phyloP scores from a whole-genome alignment of 2,113 vertebrate species.

The Ibidorhyncha struthersii region DNA sequence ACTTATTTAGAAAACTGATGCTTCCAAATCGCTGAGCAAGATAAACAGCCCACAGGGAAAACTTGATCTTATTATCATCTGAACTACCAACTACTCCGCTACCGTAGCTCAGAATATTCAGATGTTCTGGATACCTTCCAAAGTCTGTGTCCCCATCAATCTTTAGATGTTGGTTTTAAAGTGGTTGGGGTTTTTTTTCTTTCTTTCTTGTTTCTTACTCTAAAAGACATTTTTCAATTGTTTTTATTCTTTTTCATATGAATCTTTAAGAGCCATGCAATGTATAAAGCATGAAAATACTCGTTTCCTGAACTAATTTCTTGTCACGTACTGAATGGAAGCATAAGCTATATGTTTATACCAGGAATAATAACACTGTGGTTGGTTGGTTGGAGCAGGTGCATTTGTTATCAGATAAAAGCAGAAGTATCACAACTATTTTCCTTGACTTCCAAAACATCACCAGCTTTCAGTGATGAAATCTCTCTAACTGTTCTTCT shows the following conservation, averaged over 20 bases:
- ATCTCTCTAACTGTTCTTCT: background rate
- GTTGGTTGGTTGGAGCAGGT: background rate
- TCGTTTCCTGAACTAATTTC: conserved; percentile 7
- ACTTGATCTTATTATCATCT: conserved; percentile 19
- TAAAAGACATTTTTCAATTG: background rate
- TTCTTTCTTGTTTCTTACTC: background rate
- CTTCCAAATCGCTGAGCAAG: conserved; percentile 58
- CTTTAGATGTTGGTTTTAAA: background rate
- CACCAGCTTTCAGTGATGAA: background rate
- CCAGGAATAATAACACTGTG: background rate
- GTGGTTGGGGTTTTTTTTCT: background rate
- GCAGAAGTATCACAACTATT: background rate
- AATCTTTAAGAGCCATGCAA: background rate
- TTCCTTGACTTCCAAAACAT: conserved; percentile 25
- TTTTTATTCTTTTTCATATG: background rate
- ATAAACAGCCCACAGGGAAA: conserved; percentile 47
- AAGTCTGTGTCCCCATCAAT: background rate
- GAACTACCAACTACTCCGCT: background rate
- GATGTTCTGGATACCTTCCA: background rate
- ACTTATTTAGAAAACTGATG: conserved; percentile 53
- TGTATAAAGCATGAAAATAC: background rate
- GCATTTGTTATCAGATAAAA: background rate
- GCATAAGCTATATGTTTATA: background rate
- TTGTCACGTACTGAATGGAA: background rate
- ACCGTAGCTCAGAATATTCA: background rate